Conservation (phyloP, 2,113 vertebrate genomes). For the Leiothrix lutea region DNA sequence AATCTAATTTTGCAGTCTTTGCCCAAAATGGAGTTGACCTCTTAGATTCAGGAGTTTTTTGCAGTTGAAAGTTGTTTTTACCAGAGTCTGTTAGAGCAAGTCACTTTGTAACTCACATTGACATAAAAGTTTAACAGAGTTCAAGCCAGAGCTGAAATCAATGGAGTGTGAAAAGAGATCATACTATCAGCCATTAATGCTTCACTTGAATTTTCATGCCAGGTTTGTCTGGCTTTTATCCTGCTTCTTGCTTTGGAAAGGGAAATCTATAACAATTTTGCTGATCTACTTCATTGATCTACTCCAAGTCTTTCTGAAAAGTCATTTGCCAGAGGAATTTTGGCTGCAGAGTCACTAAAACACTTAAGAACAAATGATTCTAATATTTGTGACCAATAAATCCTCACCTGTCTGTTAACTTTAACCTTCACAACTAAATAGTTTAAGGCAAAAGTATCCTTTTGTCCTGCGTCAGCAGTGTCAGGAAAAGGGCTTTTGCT, state of each 20-base stretch:
- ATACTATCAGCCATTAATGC: neutral
- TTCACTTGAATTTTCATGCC: neutral
- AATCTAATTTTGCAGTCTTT: neutral
- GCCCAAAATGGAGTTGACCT: neutral
- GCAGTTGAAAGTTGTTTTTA: neutral
- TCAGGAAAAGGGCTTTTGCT: neutral
- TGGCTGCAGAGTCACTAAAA: neutral
- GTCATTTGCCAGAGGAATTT: neutral
- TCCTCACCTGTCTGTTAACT: neutral
- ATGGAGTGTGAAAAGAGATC: neutral
- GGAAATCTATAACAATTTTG: neutral
- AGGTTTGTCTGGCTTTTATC: neutral
- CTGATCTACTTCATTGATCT: neutral
- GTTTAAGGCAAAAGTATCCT: neutral
- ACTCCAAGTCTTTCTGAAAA: neutral
- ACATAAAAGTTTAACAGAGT: conserved; percentile 18
- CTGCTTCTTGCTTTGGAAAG: neutral
- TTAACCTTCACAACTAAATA: neutral
- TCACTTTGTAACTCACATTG: neutral
- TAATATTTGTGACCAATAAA: neutral
- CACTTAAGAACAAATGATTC: neutral
- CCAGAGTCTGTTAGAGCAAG: neutral
- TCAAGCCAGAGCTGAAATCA: neutral
- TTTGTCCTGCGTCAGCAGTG: neutral
- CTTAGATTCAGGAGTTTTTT: neutral